Percentiles rank a stretch among this genome's conserved stretches.
phyloP scores from a whole-genome alignment of 2,888 invertebrate species.

The Lasioglossum marginatum region DNA sequence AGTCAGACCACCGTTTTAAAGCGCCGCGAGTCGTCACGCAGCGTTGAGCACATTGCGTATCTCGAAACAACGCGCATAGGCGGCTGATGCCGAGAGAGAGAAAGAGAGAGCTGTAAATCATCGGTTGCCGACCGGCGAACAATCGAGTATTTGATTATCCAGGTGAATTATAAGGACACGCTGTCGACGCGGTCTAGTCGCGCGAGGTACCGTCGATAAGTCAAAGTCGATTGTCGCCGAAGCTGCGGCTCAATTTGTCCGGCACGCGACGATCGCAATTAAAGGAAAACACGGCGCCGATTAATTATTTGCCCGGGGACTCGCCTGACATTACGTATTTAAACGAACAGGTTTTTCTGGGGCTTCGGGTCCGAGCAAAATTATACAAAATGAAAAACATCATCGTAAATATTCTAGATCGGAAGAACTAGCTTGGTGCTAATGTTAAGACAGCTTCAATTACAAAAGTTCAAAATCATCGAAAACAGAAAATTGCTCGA shows the following conservation, averaged over 20 bases:
- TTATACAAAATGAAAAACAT: neutral
- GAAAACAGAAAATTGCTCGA: too few species aligned
- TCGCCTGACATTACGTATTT: neutral
- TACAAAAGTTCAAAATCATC: too few species aligned
- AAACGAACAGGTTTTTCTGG: neutral
- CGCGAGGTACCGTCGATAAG: neutral
- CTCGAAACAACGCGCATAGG: neutral
- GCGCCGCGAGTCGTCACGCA: neutral
- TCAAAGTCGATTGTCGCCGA: neutral
- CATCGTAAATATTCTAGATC: neutral
- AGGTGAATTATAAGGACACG: constrained; percentile 1
- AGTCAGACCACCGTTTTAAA: neutral
- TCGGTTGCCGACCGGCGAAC: neutral
- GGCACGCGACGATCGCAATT: neutral
- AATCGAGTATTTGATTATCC: constrained; percentile 17
- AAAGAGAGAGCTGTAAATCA: constrained; percentile 1
- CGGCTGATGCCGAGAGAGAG: neutral
- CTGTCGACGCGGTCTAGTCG: neutral
- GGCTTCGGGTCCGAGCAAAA: neutral
- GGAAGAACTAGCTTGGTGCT: too few species aligned
- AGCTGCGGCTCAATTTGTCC: constrained; percentile 12
- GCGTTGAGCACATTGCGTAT: neutral
- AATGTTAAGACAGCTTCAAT: too few species aligned
- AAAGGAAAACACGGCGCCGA: neutral
- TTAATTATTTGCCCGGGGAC: neutral